Percentiles rank a stretch among this genome's conserved stretches.
Evolutionary conservation across 2,113 vertebrate genomes (phyloP).

Genomic region (Anguilla japonica): DNA sequence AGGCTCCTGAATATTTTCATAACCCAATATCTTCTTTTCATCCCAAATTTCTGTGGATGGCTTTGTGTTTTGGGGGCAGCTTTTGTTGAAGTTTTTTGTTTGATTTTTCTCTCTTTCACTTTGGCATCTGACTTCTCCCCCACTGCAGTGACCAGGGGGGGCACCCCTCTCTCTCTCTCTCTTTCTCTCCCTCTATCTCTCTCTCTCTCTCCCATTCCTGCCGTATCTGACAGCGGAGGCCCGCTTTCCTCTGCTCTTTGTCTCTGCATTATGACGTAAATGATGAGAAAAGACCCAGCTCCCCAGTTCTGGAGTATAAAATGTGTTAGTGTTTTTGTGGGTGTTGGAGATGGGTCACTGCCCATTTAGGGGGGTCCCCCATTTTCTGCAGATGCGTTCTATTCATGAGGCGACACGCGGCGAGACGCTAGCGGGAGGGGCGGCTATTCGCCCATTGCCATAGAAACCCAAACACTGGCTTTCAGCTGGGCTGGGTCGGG

Average conservation of each 20-base stretch:
- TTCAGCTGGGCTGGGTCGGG: constrained; percentile 76
- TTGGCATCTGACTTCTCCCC: constrained; percentile 82
- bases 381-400: constrained; percentile 96
- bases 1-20: constrained; percentile 78
- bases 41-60: constrained; percentile 81
- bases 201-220: constrained; percentile 67
- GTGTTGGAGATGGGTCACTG: constrained; percentile 91
- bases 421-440: constrained; percentile 89
- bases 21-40: constrained; percentile 80
- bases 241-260: constrained; percentile 68
- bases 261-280: constrained; percentile 85
- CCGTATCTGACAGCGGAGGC: constrained; percentile 76
- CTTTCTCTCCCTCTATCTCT: constrained; percentile 82
- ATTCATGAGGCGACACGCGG: constrained; percentile 93
- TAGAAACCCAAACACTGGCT: constrained; percentile 94
- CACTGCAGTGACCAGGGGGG: constrained; percentile 71
- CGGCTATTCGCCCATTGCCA: constrained; percentile 89
- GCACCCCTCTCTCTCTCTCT: constrained; percentile 83
- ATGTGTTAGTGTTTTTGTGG: constrained; percentile 86
- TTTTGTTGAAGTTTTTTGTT: constrained; percentile 69
- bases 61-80: constrained; percentile 82
- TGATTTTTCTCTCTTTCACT: constrained; percentile 79
- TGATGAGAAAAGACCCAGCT: constrained; percentile 81
- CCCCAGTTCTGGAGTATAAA: constrained; percentile 83
- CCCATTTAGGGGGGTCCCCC: constrained; percentile 88